Conservation (phyloP, 2,113 vertebrate species). For the Pomatorhinus ruficollis region DNA sequence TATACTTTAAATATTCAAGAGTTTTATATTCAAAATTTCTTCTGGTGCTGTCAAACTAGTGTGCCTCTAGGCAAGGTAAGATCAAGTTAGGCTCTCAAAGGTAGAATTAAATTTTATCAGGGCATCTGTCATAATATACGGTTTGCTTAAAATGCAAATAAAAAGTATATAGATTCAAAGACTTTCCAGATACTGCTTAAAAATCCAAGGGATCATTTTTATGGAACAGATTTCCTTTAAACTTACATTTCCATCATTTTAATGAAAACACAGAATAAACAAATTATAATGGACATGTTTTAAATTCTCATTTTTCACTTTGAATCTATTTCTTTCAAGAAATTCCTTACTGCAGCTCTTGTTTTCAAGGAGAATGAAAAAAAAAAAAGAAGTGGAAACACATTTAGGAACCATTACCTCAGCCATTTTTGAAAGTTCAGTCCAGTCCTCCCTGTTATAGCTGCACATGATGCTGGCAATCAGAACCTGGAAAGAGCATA, state of each 20-base stretch:
- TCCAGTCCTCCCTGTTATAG: slow-evolving; percentile 89
- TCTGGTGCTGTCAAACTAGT: slow-evolving; percentile 74
- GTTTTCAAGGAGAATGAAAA: slow-evolving; percentile 31
- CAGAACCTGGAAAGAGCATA: slow-evolving; percentile 78
- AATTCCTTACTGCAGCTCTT: slow-evolving; percentile 33
- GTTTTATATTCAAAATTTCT: slow-evolving; percentile 80
- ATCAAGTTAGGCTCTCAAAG: slow-evolving; percentile 80
- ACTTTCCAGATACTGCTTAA: slow-evolving; percentile 64
- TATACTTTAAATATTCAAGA: slow-evolving; percentile 80
- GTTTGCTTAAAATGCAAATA: slow-evolving; percentile 81
- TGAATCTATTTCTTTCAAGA: slow-evolving; percentile 16
- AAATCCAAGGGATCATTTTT: slow-evolving; percentile 69
- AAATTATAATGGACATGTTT: slow-evolving; percentile 66
- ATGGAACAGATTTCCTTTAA: slow-evolving; percentile 61
- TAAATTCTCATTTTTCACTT: slow-evolving; percentile 60
- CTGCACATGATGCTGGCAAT: slow-evolving; percentile 92
- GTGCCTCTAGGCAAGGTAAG: slow-evolving; percentile 79
- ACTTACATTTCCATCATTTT: slow-evolving; percentile 75
- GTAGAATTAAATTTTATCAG: slow-evolving; percentile 82
- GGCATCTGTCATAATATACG: slow-evolving; percentile 76
- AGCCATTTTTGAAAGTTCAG: slow-evolving; percentile 85
- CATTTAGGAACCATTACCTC: slow-evolving; percentile 78
- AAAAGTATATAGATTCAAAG: slow-evolving; percentile 70
- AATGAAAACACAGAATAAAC: slow-evolving; percentile 73
- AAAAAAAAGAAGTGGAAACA: slow-evolving; percentile 10